These are phyloP conservation scores for Acrocera orbiculus DNA, from an alignment of 2,888 invertebrate species.

Conservation along the genomic window DNA sequence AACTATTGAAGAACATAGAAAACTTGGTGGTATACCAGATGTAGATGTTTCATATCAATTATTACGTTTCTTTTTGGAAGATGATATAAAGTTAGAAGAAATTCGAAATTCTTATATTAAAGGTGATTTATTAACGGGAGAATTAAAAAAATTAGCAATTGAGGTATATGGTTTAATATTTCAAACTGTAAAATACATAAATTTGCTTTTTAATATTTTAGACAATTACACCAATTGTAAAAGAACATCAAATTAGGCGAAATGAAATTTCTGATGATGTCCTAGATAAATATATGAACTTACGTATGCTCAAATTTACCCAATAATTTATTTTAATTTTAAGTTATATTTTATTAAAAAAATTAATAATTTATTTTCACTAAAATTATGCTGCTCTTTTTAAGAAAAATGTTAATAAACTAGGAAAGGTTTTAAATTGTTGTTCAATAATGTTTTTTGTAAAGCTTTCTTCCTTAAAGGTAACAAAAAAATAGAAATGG, in stretches of 20 bases:
- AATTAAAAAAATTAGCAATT: constrained; percentile 82
- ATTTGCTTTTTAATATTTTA: constrained; percentile 9
- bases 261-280: constrained; percentile 69
- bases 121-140: constrained; percentile 83
- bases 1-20: constrained; percentile 83
- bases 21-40: constrained; percentile 84
- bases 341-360: no score
- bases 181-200: not conserved
- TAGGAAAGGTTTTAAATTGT: no score
- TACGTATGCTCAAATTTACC: constrained; percentile 51
- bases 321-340: no score
- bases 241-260: constrained; percentile 64
- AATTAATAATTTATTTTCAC: no score
- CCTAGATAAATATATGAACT: constrained; percentile 66
- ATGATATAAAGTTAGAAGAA: constrained; percentile 67
- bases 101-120: constrained; percentile 34
- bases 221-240: constrained; percentile 57
- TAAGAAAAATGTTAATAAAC: no score
- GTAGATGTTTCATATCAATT: constrained; percentile 94
- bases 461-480: no score
- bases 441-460: no score
- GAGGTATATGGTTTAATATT: constrained; percentile 27
- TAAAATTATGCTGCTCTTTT: no score
- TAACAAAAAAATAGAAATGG: no score
- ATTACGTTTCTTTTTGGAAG: constrained; percentile 84